Evolutionary conservation across 2,888 invertebrate species (phyloP), one percentile per base, ranked within the genome.

Genomic region (Euclidia mi): DNA sequence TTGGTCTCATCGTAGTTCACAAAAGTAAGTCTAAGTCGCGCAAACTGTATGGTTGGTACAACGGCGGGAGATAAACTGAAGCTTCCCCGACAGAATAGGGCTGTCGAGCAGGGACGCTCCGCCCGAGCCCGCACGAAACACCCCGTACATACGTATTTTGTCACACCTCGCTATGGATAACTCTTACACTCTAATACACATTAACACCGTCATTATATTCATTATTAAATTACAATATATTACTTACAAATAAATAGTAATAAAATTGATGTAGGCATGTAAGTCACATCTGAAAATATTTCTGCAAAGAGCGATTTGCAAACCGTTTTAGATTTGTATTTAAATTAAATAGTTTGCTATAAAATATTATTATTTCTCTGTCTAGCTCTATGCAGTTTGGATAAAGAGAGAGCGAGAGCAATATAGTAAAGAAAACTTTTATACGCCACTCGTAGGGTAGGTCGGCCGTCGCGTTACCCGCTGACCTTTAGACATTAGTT

Each of bases 1-100:
- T 78, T 0, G 73, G 76, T 18, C 55, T 70, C 79, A 84, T 79
- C 6, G 12, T 60, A 6, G 12, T 6, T 40, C 31, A 42, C 40
- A 25, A 14, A 14, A 11, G 11, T 34, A 40, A 55, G 51, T 68
- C 55, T 37, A n/a, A 7, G 47, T 52, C 15, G 11, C 20, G 17
- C 52, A 17, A n/a, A 51, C 44, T 49, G 78, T 79, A 71, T 65
- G 70, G 42, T 62, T 69, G 48, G 65, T 53, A 44, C 75, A 58
- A 58, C 61, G 79, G 56, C 75, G 60, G 58, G 65, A 64, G 45
- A 41, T 51, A 63, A 35, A 80, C 81, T 80, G 79, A 69, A 48
- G 37, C 68, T 42, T 55, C 59, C 65, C 56, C 31, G 40, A 53
- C 31, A 44, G 59, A 59, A 61, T 47, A 56, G 14, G 40, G 7